phyloP scores from a whole-genome alignment of 2,797 vertebrate genomes.

The Cyprinella venusta region DNA sequence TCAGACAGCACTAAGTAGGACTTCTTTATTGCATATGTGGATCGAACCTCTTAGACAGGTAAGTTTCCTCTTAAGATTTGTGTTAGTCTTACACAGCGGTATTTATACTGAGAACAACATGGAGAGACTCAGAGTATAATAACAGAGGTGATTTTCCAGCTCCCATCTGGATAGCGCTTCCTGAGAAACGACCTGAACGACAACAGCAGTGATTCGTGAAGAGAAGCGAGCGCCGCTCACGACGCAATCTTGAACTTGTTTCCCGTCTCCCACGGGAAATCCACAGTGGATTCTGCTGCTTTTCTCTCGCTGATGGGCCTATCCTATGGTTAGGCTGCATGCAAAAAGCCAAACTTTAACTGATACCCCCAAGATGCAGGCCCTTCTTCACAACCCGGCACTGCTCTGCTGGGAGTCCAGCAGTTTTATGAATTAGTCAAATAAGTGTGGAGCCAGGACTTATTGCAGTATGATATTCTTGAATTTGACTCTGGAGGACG shows the following conservation, averaged over 20 bases:
- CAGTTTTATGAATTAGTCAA: constrained; percentile 43
- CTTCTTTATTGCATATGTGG: constrained; percentile 50
- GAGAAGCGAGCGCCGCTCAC: constrained; percentile 44
- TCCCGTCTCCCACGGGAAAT: constrained; percentile 52
- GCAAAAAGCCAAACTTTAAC: constrained; percentile 15
- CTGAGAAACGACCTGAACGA: constrained; percentile 55
- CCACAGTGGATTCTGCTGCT: constrained; percentile 44
- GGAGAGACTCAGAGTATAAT: constrained; percentile 54
- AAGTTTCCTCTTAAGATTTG: constrained; percentile 43
- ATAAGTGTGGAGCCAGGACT: constrained; percentile 38
- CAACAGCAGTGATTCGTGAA: constrained; percentile 41
- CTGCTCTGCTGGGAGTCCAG: constrained; percentile 32
- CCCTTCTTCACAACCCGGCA: constrained; percentile 34
- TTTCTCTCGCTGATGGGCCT: constrained; percentile 36
- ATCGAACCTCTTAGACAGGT: constrained; percentile 37
- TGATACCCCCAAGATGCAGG: constrained; percentile 21
- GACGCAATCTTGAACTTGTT: constrained; percentile 53
- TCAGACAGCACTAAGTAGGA: constrained; percentile 47
- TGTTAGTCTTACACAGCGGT: constrained; percentile 35
- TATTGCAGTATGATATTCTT: constrained; percentile 48
- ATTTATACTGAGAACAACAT: constrained; percentile 51
- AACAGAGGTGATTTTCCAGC: constrained; percentile 57
- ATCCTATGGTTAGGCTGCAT: constrained; percentile 30
- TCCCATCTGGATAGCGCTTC: constrained; percentile 42
- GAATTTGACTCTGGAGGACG: constrained; percentile 36